Evolutionary conservation across 23 tunicate genomes (phyloP).

Genomic region (Corella eumyota): DNA sequence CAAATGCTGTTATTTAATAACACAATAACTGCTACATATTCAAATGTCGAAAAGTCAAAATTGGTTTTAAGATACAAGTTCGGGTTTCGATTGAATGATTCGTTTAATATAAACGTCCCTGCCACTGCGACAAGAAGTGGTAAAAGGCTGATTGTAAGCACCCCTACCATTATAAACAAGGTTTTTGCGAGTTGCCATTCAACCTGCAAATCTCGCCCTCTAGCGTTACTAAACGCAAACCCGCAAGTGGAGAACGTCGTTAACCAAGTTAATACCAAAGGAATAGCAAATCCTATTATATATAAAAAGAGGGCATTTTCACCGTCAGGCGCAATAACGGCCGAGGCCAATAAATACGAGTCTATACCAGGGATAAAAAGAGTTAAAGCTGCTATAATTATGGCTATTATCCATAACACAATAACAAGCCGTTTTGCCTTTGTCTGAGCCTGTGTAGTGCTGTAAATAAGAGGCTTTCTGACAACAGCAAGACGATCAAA

Average conservation of each 20-base stretch:
- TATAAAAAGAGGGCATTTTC: not conserved
- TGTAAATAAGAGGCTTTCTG: constrained; percentile 5
- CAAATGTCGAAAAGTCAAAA: not conserved
- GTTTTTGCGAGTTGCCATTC: constrained; percentile 11
- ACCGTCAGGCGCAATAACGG: not conserved
- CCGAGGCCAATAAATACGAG: too few species aligned
- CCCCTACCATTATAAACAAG: constrained; percentile 14
- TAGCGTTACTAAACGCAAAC: too few species aligned
- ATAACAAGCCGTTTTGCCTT: constrained; percentile 6
- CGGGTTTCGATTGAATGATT: not conserved
- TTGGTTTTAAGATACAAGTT: not conserved
- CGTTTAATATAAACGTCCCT: not conserved
- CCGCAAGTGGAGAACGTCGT: too few species aligned
- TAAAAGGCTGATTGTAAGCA: constrained; percentile 12
- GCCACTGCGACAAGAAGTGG: constrained; percentile 2
- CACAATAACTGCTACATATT: constrained; percentile 5
- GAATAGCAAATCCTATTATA: constrained; percentile 1
- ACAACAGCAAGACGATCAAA: constrained; percentile 13
- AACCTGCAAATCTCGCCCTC: not conserved
- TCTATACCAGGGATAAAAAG: too few species aligned
- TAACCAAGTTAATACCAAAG: not conserved
- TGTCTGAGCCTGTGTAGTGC: too few species aligned
- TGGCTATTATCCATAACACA: constrained; percentile 1
- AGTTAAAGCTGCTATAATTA: too few species aligned
- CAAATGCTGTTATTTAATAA: constrained; percentile 14